phyloP scores from a whole-genome alignment of 2,888 invertebrate genomes.

The Trichopoda pennipes region DNA sequence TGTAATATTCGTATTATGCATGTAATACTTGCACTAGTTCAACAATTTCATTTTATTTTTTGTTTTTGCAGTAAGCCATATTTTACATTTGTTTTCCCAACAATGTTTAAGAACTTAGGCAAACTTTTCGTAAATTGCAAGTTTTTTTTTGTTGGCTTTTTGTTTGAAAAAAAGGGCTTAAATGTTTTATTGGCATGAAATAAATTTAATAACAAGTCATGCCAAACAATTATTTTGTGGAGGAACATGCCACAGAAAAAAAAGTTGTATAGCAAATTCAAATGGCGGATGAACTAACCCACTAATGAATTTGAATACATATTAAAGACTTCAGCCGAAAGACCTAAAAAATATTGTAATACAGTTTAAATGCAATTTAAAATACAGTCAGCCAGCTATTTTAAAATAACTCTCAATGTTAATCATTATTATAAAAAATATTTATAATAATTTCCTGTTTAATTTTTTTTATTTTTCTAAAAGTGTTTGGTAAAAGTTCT shows the following conservation, averaged over 20 bases:
- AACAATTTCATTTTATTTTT: conserved; percentile 34
- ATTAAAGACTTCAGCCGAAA: too few species aligned
- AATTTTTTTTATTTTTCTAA: too few species aligned
- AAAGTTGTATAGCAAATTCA: background rate
- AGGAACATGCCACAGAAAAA: background rate
- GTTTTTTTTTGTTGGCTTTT: conserved; percentile 37
- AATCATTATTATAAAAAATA: too few species aligned
- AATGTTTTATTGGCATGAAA: conserved; percentile 53
- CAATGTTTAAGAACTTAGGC: conserved; percentile 61
- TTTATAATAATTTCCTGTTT: too few species aligned
- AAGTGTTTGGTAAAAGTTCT: too few species aligned
- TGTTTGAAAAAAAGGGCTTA: conserved; percentile 44
- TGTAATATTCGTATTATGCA: conserved; percentile 48
- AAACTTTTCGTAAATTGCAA: conserved; percentile 53
- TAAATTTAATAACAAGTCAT: conserved; percentile 50
- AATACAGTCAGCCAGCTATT: too few species aligned
- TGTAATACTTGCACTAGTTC: conserved; percentile 56
- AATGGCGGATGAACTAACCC: background rate
- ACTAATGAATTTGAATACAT: background rate
- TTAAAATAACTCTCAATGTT: too few species aligned
- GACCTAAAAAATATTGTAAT: too few species aligned
- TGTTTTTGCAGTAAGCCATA: conserved; percentile 45
- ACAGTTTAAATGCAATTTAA: too few species aligned
- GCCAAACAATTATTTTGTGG: conserved; percentile 19
- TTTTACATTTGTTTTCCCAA: conserved; percentile 57